A percentile compares a stretch with the other conserved stretches of the same genome.
Evolutionary conservation across 53 echinoderm and acorn worm genomes (phyloP).

Genomic region (Zoroaster sp.): DNA sequence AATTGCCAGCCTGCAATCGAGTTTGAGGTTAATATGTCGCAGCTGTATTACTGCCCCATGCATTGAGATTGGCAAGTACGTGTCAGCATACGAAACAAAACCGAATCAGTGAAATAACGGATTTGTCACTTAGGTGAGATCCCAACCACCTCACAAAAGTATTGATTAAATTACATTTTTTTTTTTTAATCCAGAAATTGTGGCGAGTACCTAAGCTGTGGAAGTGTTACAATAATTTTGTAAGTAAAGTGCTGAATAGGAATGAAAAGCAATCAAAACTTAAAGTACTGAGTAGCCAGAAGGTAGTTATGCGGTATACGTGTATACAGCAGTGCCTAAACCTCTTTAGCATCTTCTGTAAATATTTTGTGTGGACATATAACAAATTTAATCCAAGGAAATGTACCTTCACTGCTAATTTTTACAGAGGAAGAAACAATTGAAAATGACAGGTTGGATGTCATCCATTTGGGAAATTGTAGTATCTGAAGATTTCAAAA

Average conservation of each 20-base stretch:
- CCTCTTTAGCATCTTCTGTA: background rate
- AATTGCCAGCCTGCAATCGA: slow-evolving; percentile 1
- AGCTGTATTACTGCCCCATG: background rate
- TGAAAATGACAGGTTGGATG: background rate
- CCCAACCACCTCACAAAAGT: background rate
- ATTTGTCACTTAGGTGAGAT: slow-evolving; percentile 6
- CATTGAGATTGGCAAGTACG: background rate
- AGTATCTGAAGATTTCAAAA: background rate
- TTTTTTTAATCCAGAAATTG: background rate
- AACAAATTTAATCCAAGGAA: background rate
- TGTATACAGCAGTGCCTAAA: background rate
- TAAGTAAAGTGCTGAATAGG: background rate
- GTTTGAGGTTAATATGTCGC: slow-evolving; percentile 20
- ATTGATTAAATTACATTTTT: slow-evolving; percentile 17
- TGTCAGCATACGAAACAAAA: background rate
- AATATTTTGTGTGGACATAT: background rate
- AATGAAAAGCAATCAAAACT: background rate
- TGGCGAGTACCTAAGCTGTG: background rate
- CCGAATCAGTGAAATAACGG: slow-evolving; percentile 13
- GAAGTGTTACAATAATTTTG: background rate
- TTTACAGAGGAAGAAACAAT: background rate
- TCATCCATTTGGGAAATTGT: background rate
- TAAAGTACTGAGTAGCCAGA: background rate
- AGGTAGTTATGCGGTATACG: background rate
- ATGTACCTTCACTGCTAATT: background rate